Conservation (phyloP, 2,888 invertebrate genomes). For the Luperina testacea region DNA sequence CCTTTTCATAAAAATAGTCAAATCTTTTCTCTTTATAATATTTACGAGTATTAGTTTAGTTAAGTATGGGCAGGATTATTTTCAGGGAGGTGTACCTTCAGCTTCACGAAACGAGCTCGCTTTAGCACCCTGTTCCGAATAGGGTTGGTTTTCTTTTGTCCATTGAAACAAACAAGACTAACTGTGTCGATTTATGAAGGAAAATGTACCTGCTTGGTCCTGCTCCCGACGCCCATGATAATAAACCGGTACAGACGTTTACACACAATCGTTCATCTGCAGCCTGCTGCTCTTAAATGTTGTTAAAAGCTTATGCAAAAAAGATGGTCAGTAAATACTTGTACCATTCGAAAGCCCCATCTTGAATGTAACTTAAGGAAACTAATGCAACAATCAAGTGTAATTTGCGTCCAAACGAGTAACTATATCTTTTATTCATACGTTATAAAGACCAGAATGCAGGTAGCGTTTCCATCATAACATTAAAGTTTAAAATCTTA, state of each 20-base stretch:
- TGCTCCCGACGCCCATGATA: not conserved
- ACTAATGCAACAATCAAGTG: not conserved
- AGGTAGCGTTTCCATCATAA: constrained; percentile 21
- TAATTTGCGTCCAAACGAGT: not conserved
- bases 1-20: too few relatives aligned
- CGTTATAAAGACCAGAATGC: constrained; percentile 20
- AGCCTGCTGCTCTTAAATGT: not conserved
- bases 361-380: not conserved
- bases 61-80: not conserved
- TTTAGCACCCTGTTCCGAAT: not conserved
- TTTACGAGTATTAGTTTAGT: too few relatives aligned
- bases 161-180: not conserved
- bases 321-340: not conserved
- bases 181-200: not conserved
- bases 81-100: not conserved
- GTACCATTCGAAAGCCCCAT: not conserved
- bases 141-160: not conserved
- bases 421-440: constrained; percentile 44
- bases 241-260: not conserved
- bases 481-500: constrained; percentile 44
- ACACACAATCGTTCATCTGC: not conserved
- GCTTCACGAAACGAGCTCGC: not conserved
- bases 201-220: not conserved
- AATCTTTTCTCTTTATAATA: too few relatives aligned
- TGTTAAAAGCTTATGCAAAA: not conserved